Conservation (phyloP, 2,797 vertebrate species). For the Poecile montanus region DNA sequence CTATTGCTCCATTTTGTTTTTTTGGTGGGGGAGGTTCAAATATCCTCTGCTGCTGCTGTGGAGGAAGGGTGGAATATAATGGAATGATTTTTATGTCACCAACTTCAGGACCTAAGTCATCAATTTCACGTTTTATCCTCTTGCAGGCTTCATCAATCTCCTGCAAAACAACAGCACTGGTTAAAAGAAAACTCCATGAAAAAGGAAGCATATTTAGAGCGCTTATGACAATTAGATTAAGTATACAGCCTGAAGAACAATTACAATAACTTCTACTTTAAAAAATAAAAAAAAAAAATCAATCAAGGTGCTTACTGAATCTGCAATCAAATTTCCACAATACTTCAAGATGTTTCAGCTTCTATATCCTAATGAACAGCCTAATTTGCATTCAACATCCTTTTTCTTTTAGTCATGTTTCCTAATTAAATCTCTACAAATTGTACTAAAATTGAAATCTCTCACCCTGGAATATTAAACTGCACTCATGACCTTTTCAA, state of each 20-base stretch:
- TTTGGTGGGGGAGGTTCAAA: slow-evolving; percentile 96
- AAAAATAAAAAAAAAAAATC: neutral
- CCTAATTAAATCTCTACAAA: slow-evolving; percentile 80
- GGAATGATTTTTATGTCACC: slow-evolving; percentile 99
- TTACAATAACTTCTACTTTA: slow-evolving; percentile 8
- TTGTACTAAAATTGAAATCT: slow-evolving; percentile 76
- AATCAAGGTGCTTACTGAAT: slow-evolving; percentile 7
- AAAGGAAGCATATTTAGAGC: neutral
- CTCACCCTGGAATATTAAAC: slow-evolving; percentile 77
- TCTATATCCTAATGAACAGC: slow-evolving; percentile 54
- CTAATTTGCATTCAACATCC: slow-evolving; percentile 66
- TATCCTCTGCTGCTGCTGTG: slow-evolving; percentile 97
- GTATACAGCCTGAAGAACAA: neutral
- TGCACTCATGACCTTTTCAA: slow-evolving; percentile 77
- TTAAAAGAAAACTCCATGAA: neutral
- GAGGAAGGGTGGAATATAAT: slow-evolving; percentile 97
- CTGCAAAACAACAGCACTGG: slow-evolving; percentile 72
- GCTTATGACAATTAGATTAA: neutral
- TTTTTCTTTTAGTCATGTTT: slow-evolving; percentile 63
- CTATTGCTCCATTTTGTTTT: slow-evolving; percentile 94
- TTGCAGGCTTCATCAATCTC: slow-evolving; percentile 99
- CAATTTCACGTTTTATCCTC: slow-evolving; percentile 97
- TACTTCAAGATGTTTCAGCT: slow-evolving; percentile 39
- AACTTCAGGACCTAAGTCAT: slow-evolving; percentile 97
- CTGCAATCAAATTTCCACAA: slow-evolving; percentile 40